phyloP scores from a whole-genome alignment of 2,113 vertebrate genomes.

The Perca flavescens region DNA sequence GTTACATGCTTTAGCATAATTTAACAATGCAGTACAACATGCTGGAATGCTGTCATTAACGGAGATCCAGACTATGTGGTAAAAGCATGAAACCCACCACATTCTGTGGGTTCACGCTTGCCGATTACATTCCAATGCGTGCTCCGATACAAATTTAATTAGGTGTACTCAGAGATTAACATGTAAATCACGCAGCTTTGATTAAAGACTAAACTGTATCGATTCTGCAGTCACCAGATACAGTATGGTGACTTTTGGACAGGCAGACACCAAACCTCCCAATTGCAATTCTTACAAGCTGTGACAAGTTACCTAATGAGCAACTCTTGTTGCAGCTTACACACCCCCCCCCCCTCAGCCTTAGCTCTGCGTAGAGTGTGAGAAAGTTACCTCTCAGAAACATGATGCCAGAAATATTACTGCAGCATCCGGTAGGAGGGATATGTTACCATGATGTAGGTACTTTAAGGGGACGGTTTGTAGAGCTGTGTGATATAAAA shows the following conservation, averaged over 20 bases:
- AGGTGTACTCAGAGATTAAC: conserved; percentile 6
- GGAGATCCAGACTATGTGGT: background rate
- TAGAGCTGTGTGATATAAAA: no score
- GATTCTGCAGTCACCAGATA: conserved; percentile 39
- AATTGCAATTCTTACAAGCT: conserved; percentile 20
- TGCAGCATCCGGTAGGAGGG: background rate
- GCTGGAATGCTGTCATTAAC: conserved; percentile 16
- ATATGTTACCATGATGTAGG: background rate
- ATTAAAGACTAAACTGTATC: conserved; percentile 13
- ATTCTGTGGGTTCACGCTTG: conserved; percentile 10
- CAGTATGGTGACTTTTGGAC: background rate
- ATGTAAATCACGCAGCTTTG: conserved; percentile 29
- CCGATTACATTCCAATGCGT: conserved; percentile 14
- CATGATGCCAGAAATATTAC: background rate
- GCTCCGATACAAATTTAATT: conserved; percentile 25
- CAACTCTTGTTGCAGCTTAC: background rate
- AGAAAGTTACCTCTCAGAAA: conserved; percentile 28
- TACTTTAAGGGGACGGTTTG: background rate
- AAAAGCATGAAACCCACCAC: background rate
- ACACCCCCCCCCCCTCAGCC: background rate
- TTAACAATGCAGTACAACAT: background rate
- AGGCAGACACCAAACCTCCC: conserved; percentile 27
- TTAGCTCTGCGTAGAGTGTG: conserved; percentile 1
- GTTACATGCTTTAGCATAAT: conserved; percentile 7
- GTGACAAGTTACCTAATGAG: conserved; percentile 28